Conservation (phyloP, 2,797 vertebrate species). For the Coregonus ussuriensis region DNA sequence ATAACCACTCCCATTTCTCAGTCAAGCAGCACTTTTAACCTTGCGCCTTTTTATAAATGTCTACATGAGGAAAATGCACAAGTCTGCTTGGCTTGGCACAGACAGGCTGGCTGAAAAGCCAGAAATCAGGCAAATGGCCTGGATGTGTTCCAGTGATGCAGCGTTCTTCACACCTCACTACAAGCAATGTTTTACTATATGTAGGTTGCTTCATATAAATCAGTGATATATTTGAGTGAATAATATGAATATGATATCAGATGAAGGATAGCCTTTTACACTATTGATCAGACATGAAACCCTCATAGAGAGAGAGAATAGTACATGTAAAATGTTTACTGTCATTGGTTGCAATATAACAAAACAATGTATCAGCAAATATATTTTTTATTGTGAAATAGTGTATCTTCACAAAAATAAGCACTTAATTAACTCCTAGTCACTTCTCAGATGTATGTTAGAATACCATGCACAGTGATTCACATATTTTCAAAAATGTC, state of each 20-base stretch:
- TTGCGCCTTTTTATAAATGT: neutral
- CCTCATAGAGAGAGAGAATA: neutral
- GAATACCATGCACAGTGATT: neutral
- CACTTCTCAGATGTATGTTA: neutral
- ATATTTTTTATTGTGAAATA: neutral
- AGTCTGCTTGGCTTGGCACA: neutral
- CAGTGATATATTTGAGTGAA: neutral
- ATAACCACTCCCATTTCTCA: conserved; percentile 17
- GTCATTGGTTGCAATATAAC: neutral
- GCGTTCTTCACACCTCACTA: neutral
- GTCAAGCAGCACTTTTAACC: neutral
- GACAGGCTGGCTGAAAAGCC: neutral
- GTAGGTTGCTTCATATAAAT: neutral
- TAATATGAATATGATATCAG: neutral
- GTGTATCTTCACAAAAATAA: neutral
- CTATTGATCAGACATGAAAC: neutral
- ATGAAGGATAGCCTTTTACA: neutral
- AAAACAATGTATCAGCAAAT: neutral
- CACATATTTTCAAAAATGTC: neutral
- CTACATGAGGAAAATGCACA: neutral
- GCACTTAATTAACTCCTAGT: neutral
- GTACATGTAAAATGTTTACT: neutral
- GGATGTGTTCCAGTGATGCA: conserved; percentile 17
- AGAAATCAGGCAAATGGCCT: conserved; percentile 13
- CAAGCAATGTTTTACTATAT: conserved; percentile 14